These are phyloP conservation scores for Sandelia bainsii DNA, from an alignment of 2,797 vertebrate genomes.

Conservation along the genomic window DNA sequence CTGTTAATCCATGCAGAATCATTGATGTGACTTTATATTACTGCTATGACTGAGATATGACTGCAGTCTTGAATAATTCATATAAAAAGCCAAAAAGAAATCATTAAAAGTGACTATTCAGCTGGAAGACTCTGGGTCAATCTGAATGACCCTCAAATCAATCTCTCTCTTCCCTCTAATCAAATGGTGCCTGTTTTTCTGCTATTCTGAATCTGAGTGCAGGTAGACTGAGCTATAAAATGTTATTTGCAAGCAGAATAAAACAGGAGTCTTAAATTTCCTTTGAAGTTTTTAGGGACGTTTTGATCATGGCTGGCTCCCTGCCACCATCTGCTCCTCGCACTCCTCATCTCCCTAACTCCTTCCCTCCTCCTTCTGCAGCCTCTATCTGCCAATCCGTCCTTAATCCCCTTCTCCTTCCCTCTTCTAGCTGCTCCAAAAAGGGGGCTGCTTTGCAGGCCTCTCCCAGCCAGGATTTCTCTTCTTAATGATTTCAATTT, in stretches of 20 bases:
- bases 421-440: conserved; percentile 12
- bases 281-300: conserved; percentile 40
- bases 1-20: background rate
- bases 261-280: conserved; percentile 20
- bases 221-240: conserved; percentile 12
- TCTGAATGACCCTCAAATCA: background rate
- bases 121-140: conserved; percentile 1
- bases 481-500: background rate
- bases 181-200: background rate
- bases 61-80: conserved; percentile 25
- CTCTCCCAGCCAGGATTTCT: conserved; percentile 2
- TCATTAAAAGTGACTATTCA: conserved; percentile 24
- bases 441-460: background rate
- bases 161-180: background rate
- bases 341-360: conserved; percentile 28
- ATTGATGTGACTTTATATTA: conserved; percentile 15
- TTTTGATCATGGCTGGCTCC: conserved; percentile 29
- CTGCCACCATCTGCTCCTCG: conserved; percentile 40
- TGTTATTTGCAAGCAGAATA: conserved; percentile 5
- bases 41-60: conserved; percentile 8
- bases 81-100: conserved; percentile 10
- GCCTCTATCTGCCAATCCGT: conserved; percentile 20
- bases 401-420: conserved; percentile 31
- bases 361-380: conserved; percentile 15
- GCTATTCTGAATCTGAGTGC: background rate